Evolutionary conservation across 2,113 vertebrate genomes (phyloP).

Genomic region (Sinocyclocheilus anophthalmus): DNA sequence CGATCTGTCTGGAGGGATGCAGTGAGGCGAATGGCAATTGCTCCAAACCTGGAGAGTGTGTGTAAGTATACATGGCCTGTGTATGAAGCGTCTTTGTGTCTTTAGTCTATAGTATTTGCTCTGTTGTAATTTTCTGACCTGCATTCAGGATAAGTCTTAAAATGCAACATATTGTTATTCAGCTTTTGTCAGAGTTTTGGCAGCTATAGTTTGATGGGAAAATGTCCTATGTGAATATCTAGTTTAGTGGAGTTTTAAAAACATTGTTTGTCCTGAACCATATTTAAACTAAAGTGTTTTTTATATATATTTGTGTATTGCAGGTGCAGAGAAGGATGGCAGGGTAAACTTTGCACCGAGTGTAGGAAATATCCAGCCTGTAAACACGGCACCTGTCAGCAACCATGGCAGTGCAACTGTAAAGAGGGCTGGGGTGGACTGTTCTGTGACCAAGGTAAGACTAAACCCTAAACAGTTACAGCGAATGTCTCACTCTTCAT

Average conservation of each 20-base stretch:
- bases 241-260: neutral
- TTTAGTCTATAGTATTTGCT: neutral
- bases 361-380: constrained; percentile 93
- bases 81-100: neutral
- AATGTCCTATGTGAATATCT: neutral
- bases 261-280: neutral
- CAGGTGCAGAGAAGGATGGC: constrained; percentile 94
- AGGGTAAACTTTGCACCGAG: constrained; percentile 89
- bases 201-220: neutral
- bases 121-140: neutral
- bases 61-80: constrained; percentile 85
- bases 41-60: constrained; percentile 91
- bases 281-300: neutral
- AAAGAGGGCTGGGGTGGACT: constrained; percentile 98
- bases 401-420: constrained; percentile 92
- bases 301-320: constrained; percentile 50
- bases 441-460: constrained; percentile 96
- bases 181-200: neutral
- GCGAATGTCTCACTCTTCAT: neutral
- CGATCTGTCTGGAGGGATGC: constrained; percentile 95
- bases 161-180: neutral
- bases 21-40: constrained; percentile 93
- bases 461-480: constrained; percentile 51
- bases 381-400: constrained; percentile 91
- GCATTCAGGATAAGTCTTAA: neutral